These are phyloP conservation scores for Chrysochloris asiatica DNA, from an alignment of 2,113 vertebrate species.

Conservation along the genomic window DNA sequence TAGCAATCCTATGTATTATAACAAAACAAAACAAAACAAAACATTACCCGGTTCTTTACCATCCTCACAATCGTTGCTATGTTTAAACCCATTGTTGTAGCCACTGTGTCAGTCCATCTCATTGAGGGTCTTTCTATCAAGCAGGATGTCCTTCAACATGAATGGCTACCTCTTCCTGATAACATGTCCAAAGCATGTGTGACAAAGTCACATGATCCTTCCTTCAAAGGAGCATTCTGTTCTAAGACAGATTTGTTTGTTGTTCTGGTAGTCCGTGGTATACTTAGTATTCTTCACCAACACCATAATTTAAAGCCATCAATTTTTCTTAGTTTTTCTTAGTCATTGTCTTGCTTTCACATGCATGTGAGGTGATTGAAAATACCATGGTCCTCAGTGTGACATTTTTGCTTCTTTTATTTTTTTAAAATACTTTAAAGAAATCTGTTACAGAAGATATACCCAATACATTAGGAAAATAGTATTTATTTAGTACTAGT, in stretches of 20 bases:
- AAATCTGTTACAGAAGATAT: background rate
- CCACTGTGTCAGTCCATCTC: background rate
- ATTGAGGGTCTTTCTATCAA: too few relatives aligned
- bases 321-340: background rate
- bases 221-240: background rate
- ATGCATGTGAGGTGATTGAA: background rate
- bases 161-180: background rate
- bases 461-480: background rate
- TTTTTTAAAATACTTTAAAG: background rate
- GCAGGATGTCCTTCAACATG: background rate
- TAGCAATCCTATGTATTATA: too few relatives aligned
- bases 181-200: background rate
- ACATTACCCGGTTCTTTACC: too few relatives aligned
- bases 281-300: background rate
- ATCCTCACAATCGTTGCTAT: too few relatives aligned
- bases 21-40: too few relatives aligned
- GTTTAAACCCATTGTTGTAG: too few relatives aligned
- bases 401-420: background rate
- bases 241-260: background rate
- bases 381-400: background rate
- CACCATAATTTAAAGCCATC: background rate
- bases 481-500: conserved; percentile 17
- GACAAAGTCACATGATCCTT: background rate
- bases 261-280: background rate
- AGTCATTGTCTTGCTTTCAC: background rate